Conservation (phyloP, 1,140 invertebrate genomes). For the Probaryconus sp. region DNA sequence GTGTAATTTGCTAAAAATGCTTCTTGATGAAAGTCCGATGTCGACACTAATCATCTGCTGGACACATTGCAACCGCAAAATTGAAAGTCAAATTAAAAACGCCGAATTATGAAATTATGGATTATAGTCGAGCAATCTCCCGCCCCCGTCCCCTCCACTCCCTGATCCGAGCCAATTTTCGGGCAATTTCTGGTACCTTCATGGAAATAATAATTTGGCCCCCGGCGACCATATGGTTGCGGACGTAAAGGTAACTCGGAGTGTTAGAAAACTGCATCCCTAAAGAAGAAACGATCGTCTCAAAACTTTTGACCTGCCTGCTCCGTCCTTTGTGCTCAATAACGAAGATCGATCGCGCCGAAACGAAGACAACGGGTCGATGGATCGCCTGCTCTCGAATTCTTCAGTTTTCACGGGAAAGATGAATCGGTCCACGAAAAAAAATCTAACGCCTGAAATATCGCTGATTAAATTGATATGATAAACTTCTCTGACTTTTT, state of each 20-base stretch:
- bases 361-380: slow-evolving; percentile 51
- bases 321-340: slow-evolving; percentile 30
- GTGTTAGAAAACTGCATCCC: slow-evolving; percentile 53
- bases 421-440: slow-evolving; percentile 45
- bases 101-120: slow-evolving; percentile 70
- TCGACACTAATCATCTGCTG: slow-evolving; percentile 40
- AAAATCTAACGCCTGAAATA: slow-evolving; percentile 8
- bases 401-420: slow-evolving; percentile 46
- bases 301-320: slow-evolving; percentile 61
- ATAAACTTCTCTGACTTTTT: slow-evolving; percentile 23
- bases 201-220: slow-evolving; percentile 73
- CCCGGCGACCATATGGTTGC: slow-evolving; percentile 77
- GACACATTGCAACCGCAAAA: slow-evolving; percentile 62
- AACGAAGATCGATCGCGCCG: slow-evolving; percentile 64
- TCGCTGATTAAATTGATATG: slow-evolving; percentile 44
- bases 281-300: slow-evolving; percentile 39
- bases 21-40: slow-evolving; percentile 39
- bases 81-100: slow-evolving; percentile 77
- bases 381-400: slow-evolving; percentile 20
- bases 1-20: no score
- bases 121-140: slow-evolving; percentile 51
- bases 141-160: no score
- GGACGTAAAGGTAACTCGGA: slow-evolving; percentile 43
- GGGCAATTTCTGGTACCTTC: slow-evolving; percentile 67
- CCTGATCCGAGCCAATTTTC: slow-evolving; percentile 68